Evolutionary conservation across 2,888 invertebrate genomes (phyloP).

Genomic region (Epinotia brunnichana): DNA sequence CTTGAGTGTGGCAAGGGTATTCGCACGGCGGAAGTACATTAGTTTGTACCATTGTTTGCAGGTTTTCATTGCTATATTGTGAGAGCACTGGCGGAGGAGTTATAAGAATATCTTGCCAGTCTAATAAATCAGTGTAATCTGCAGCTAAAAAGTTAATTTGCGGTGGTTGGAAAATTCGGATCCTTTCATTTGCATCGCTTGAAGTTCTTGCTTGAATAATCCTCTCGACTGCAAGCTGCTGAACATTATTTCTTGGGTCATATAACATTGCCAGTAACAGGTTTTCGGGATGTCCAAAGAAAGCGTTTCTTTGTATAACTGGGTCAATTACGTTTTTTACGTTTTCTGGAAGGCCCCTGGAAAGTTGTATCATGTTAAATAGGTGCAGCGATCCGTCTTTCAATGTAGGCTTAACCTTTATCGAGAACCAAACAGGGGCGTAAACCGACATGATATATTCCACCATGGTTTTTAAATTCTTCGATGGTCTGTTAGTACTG

Average conservation of each 20-base stretch:
- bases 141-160: slow-evolving; percentile 2
- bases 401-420: neutral
- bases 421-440: neutral
- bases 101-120: slow-evolving; percentile 4
- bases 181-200: neutral
- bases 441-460: neutral
- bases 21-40: slow-evolving; percentile 1
- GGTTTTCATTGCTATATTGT: slow-evolving; percentile 4
- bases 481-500: neutral
- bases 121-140: slow-evolving; percentile 6
- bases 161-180: slow-evolving; percentile 1
- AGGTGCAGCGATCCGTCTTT: neutral
- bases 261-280: slow-evolving; percentile 18
- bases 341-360: slow-evolving; percentile 9
- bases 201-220: neutral
- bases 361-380: neutral
- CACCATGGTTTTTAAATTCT: neutral
- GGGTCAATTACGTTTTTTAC: neutral
- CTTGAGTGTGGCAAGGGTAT: slow-evolving; percentile 32
- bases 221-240: neutral
- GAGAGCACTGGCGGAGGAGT: neutral
- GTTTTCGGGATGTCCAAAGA: slow-evolving; percentile 29
- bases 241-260: neutral
- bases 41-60: neutral
- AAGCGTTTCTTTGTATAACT: slow-evolving; percentile 1